Percentiles rank a stretch among this genome's conserved stretches.
phyloP scores from a whole-genome alignment of 92 coral and sea anemone species.

The Palythoa grandiflora region DNA sequence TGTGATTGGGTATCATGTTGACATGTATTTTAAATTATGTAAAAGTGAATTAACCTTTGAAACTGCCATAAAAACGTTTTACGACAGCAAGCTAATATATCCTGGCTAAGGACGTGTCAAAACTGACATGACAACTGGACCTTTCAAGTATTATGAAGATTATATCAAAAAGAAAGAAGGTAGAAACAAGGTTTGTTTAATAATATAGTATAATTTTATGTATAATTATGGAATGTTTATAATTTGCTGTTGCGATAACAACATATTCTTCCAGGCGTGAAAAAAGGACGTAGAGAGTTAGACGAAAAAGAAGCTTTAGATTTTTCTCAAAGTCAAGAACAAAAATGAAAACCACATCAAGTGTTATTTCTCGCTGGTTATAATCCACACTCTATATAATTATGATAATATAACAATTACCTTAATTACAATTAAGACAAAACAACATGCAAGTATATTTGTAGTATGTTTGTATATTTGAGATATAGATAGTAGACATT shows the following conservation, averaged over 20 bases:
- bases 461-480: neutral
- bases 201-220: neutral
- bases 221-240: neutral
- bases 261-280: neutral
- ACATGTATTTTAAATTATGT: neutral
- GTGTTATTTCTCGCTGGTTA: no score
- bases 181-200: conserved; percentile 74
- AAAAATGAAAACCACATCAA: no score
- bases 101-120: neutral
- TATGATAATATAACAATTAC: neutral
- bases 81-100: neutral
- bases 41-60: neutral
- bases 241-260: conserved; percentile 15
- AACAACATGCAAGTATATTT: neutral
- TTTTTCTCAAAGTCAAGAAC: no score
- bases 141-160: conserved; percentile 82
- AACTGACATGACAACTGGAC: conserved; percentile 38
- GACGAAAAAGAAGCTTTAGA: no score
- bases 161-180: conserved; percentile 88
- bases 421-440: no score
- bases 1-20: neutral
- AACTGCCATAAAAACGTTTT: neutral
- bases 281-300: no score
- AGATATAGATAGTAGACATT: no score
- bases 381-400: neutral